Base-by-base conservation (phyloP, 2,888 invertebrate genomes). In the Melieria crassipennis region DNA sequence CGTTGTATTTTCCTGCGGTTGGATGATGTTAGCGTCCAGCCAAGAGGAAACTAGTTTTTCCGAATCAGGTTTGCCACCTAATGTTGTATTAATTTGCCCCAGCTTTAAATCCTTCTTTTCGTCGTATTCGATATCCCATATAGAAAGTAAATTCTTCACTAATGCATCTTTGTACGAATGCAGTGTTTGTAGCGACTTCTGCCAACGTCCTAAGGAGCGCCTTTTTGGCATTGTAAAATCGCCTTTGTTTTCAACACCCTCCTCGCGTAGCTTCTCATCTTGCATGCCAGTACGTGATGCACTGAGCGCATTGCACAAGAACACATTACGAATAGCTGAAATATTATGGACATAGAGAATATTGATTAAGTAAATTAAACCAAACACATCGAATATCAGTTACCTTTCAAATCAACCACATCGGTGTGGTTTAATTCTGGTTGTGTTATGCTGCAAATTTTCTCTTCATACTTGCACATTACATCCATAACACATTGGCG, bases 81-180 rank as follows among this genome's bases (percentile, higher is more conserved):
- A 7, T 2, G 52, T 60, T 1, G 52, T 60, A 30, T 56, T 63
- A 5, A 69, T 62, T 47, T 61, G 56, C 1, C 56, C 42, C n/a
- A 55, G 56, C 30, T 45, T 56, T 42, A 62, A 30, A 13, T 42
- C 46, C 6, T 62, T 56, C 4, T 73, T 73, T 30, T 75, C 73
- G 10, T 78, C 76, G 16, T 70, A 60, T 13, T 79, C 79, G 65
- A 82, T 75, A 66, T 81, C 82, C 83, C 83, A 83, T 68, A 80
- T 71, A 0, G 78, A 71, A 13, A 83, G 70, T 58, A 83, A 60
- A 70, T 80, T 78, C 5, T 73, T 0, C 4, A 77, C 81, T 9
- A 83, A 75, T 1, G 77, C 80, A 73, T 83, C 83, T 74, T 81
- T 82, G 68, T 76, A 83, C 0, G 75, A 69, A 61, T 75, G 70